These are phyloP conservation scores for Dasyprocta punctata DNA, from an alignment of 2,113 vertebrate species.

Conservation along the genomic window DNA sequence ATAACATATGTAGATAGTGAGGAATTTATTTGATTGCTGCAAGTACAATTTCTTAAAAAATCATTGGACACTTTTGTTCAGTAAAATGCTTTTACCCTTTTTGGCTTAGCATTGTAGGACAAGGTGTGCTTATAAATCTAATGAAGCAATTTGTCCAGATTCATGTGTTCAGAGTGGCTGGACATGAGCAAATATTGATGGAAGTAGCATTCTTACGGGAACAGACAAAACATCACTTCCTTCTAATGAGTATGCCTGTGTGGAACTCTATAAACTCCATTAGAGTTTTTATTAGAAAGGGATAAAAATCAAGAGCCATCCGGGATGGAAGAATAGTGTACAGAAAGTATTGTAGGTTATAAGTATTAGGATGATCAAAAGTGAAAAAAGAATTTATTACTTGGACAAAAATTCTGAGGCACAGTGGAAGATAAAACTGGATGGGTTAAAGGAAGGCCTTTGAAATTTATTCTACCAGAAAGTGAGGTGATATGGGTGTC, in stretches of 20 bases:
- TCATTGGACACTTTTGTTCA: constrained; percentile 1
- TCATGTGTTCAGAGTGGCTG: not conserved
- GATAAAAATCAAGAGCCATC: not conserved
- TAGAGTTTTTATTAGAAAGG: constrained; percentile 9
- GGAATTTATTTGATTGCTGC: not conserved
- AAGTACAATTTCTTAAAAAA: not conserved
- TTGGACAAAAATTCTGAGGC: not conserved
- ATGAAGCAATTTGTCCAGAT: not conserved
- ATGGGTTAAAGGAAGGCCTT: not conserved
- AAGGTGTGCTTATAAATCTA: constrained; percentile 58
- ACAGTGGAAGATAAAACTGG: not conserved
- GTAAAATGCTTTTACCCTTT: constrained; percentile 24
- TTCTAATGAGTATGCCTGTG: not conserved
- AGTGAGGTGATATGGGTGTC: not conserved
- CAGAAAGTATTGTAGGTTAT: not conserved
- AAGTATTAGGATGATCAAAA: not conserved
- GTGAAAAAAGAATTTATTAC: not conserved
- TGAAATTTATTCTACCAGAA: not conserved
- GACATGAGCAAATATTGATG: not conserved
- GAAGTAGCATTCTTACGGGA: constrained; percentile 13
- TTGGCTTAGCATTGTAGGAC: constrained; percentile 17
- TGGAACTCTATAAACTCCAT: not conserved
- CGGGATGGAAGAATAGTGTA: not conserved
- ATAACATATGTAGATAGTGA: not conserved
- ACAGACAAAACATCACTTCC: constrained; percentile 25